Conservation (phyloP, 2,888 invertebrate species). For the Morpho helenor region DNA sequence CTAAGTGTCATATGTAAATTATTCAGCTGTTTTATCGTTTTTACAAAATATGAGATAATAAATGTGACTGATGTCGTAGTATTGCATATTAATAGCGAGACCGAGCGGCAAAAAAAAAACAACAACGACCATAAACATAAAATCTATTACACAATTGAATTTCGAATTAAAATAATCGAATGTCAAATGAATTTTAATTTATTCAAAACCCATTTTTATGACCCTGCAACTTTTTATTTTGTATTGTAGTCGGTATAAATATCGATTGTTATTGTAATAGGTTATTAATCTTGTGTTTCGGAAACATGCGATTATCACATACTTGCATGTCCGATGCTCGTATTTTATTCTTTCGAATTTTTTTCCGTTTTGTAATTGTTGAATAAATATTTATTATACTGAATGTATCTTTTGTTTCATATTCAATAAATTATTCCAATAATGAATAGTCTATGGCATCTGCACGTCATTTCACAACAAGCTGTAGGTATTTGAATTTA, state of each 20-base stretch:
- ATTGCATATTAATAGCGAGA: constrained; percentile 2
- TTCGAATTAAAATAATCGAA: constrained; percentile 25
- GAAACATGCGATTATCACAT: constrained; percentile 37
- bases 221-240: constrained; percentile 65
- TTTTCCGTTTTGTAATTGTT: constrained; percentile 8
- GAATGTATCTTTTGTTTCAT: neutral
- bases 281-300: constrained; percentile 65
- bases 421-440: no score
- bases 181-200: constrained; percentile 50
- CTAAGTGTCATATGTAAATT: no score
- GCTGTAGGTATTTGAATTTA: no score
- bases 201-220: constrained; percentile 74
- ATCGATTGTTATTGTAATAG: constrained; percentile 56
- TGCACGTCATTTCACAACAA: no score
- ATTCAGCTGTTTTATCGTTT: no score
- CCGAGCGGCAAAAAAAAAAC: neutral
- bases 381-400: neutral
- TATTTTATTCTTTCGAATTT: constrained; percentile 26
- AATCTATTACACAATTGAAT: constrained; percentile 23
- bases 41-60: no score
- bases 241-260: constrained; percentile 33
- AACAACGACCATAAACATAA: constrained; percentile 8
- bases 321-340: constrained; percentile 25
- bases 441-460: no score
- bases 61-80: no score